A percentile compares a stretch with the other conserved stretches of the same genome.
These are phyloP conservation scores for Coranthus polyacanthus DNA, from an alignment of 2,797 vertebrate genomes.

Conservation along the genomic window DNA sequence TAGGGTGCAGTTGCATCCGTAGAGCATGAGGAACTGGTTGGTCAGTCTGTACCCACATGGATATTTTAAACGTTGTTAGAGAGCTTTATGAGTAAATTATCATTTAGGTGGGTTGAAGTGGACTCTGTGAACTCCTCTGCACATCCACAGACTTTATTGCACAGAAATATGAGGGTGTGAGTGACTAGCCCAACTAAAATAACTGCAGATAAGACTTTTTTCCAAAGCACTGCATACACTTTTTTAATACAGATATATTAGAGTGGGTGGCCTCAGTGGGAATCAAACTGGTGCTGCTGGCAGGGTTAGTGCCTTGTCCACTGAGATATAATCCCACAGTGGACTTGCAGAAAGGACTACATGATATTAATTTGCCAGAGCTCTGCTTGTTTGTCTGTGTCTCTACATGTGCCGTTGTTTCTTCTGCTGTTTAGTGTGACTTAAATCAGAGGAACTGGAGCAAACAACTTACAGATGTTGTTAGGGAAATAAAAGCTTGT, in stretches of 20 bases:
- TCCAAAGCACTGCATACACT: constrained; percentile 21
- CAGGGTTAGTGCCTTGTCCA: constrained; percentile 32
- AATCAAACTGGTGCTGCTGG: constrained; percentile 37
- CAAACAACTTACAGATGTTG: neutral
- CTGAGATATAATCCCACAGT: constrained; percentile 29
- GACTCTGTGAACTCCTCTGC: constrained; percentile 28
- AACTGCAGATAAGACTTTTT: constrained; percentile 27
- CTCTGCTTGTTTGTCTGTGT: neutral
- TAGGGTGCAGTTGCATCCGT: constrained; percentile 1
- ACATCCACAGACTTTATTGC: constrained; percentile 30
- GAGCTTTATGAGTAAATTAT: constrained; percentile 8
- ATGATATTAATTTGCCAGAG: constrained; percentile 12
- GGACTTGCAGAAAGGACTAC: constrained; percentile 10
- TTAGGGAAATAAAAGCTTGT: neutral
- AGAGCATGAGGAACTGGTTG: constrained; percentile 8
- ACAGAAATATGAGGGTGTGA: constrained; percentile 37
- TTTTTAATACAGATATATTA: constrained; percentile 26
- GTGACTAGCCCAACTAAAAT: constrained; percentile 30
- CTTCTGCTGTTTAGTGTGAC: constrained; percentile 9
- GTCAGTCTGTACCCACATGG: constrained; percentile 2
- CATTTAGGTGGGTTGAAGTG: constrained; percentile 27
- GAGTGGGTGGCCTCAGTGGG: constrained; percentile 43
- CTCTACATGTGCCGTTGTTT: constrained; percentile 3
- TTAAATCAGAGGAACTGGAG: constrained; percentile 7
- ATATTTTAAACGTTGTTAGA: constrained; percentile 4